Base-by-base conservation (phyloP, 1,140 invertebrate species). In the Microplitis demolitor region DNA sequence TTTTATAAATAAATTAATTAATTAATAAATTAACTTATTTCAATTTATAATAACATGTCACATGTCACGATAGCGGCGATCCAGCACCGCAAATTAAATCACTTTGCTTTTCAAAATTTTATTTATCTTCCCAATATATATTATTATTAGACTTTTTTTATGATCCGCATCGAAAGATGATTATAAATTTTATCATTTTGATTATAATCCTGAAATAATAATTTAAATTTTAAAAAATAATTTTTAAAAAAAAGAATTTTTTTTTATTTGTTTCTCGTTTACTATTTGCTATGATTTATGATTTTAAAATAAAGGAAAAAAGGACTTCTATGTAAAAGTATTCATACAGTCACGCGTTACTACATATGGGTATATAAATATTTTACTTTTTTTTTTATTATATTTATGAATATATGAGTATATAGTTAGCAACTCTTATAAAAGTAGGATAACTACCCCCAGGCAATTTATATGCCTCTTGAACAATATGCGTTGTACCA, bases 371-470 rank as follows among this genome's bases (percentile, higher is more conserved):
- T 45, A 8, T 45, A 45, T 45, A 45, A 45, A 9, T 45, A 9
- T 11, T 9, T 39, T 39, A 39, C 9, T 39, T 45, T 45, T 45
- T 64, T 64, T 64, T 64, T n/a, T 16, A 8, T 5, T 31, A 53
- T 39, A 24, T 16, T n/a, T 62, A 64, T 69, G 31, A 69, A 74
- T 66, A 60, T 33, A 35, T 35, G 53, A 50, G 54, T 5, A 8
- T 13, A 61, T 35, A 9, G 68, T 61, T 66, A 35, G 61, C 66
- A 60, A 77, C 77, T 56, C 69, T 9, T 69, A 71, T 71, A 79
- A 80, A 80, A 78, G 77, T 78, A 62, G 79, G 80, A 77, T 79
- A 80, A 76, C 75, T 72, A 72, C 78, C 78, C 78, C 79, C 75
- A 70, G 77, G 78, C 79, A 62, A 77, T 72, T 73, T 13, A 39